Evolutionary conservation across 1,140 invertebrate genomes (phyloP).

Genomic region (Cecropterus lyciades): DNA sequence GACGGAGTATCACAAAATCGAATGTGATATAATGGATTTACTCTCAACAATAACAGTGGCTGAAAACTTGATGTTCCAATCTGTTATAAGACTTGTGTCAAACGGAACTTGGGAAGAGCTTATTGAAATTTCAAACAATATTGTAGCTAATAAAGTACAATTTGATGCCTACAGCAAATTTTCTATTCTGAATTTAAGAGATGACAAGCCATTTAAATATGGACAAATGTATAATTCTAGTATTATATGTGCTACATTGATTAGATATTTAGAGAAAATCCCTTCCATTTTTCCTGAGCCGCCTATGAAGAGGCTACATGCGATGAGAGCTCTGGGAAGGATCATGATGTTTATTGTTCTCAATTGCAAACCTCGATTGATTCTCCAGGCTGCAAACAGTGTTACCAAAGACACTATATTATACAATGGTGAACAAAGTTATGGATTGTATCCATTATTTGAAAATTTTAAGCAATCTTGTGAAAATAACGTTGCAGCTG

Average conservation of each 20-base stretch:
- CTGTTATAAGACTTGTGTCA: constrained; percentile 41
- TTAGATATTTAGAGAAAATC: constrained; percentile 37
- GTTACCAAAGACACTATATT: neutral
- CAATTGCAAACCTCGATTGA: constrained; percentile 16
- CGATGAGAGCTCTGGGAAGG: constrained; percentile 34
- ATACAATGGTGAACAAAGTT: neutral
- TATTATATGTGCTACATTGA: constrained; percentile 41
- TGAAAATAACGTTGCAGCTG: constrained; percentile 33
- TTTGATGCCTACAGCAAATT: constrained; percentile 22
- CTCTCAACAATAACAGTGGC: neutral
- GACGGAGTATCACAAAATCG: constrained; percentile 45
- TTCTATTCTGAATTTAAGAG: constrained; percentile 38
- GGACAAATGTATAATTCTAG: constrained; percentile 39
- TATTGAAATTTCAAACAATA: constrained; percentile 36
- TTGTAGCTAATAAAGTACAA: constrained; percentile 38
- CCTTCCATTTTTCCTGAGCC: constrained; percentile 41
- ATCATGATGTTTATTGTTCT: constrained; percentile 46
- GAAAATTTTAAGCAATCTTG: constrained; percentile 43
- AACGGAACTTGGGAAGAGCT: constrained; percentile 43
- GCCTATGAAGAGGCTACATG: constrained; percentile 28
- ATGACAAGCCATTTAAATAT: constrained; percentile 40
- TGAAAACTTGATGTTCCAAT: constrained; percentile 39
- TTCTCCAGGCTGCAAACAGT: constrained; percentile 12
- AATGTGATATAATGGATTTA: constrained; percentile 46
- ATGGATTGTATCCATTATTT: constrained; percentile 40